Evolutionary conservation across 1,140 invertebrate genomes (phyloP).

Genomic region (Caenorhabditis tropicalis): DNA sequence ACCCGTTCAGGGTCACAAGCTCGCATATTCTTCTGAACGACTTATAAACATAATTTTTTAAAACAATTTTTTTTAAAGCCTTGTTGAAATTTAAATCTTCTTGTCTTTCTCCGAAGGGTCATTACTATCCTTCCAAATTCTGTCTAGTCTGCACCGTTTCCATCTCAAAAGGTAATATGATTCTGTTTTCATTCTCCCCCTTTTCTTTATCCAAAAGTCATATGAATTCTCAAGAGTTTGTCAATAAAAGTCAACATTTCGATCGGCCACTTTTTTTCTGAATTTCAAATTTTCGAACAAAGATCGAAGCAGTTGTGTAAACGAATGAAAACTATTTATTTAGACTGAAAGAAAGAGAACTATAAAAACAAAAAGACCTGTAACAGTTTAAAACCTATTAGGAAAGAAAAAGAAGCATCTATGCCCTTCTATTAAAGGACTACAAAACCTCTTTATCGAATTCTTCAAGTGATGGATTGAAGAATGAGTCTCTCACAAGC

Average conservation of each 20-base stretch:
- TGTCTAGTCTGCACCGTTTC: background rate
- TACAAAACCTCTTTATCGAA: slow-evolving; percentile 24
- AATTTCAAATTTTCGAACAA: background rate
- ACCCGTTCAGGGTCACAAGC: no score
- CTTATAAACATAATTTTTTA: no score
- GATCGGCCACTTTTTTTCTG: no score
- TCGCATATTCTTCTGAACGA: no score
- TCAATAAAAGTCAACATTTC: background rate
- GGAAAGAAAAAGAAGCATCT: background rate
- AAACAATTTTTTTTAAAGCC: no score
- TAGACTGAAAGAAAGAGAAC: no score
- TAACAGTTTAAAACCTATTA: background rate
- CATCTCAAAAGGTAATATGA: background rate
- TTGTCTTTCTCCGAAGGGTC: no score
- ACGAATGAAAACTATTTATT: no score
- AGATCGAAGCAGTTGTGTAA: background rate
- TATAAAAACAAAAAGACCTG: background rate
- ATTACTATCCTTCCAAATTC: no score
- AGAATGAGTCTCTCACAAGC: slow-evolving; percentile 43
- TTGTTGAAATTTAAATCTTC: no score
- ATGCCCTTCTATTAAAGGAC: no score
- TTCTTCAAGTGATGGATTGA: background rate
- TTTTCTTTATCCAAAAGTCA: background rate
- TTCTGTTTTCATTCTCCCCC: background rate
- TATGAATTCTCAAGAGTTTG: slow-evolving; percentile 22